phyloP scores from a whole-genome alignment of 2,888 invertebrate species.

The Cataglyphis rosenhaueri region DNA sequence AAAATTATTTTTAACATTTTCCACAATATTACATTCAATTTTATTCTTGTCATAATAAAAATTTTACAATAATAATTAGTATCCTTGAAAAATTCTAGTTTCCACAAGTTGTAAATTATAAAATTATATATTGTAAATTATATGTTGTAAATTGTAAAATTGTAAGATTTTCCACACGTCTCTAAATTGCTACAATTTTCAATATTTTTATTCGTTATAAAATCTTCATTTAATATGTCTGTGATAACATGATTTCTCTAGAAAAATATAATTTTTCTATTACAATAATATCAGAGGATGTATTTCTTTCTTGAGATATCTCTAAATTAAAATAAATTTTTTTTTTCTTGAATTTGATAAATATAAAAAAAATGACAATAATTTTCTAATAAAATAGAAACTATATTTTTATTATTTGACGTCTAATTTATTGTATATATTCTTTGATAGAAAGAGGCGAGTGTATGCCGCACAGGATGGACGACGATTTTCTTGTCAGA shows the following conservation, averaged over 20 bases:
- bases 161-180: neutral
- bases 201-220: neutral
- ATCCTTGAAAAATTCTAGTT: neutral
- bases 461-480: conserved; percentile 91
- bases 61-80: neutral
- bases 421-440: neutral
- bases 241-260: neutral
- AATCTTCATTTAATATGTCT: neutral
- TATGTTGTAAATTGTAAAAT: neutral
- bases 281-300: neutral
- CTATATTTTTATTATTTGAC: neutral
- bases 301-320: neutral
- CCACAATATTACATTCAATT: neutral
- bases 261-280: neutral
- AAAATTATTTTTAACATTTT: conserved; percentile 4
- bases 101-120: neutral
- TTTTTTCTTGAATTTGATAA: neutral
- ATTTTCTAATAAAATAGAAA: neutral
- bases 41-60: neutral
- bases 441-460: conserved; percentile 89
- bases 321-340: neutral
- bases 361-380: neutral
- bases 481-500: conserved; percentile 91
- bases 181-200: neutral
- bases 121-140: neutral